A percentile compares a stretch with the other conserved stretches of the same genome.
Evolutionary conservation across 2,888 invertebrate genomes (phyloP).

Genomic region (Junonia oenone): DNA sequence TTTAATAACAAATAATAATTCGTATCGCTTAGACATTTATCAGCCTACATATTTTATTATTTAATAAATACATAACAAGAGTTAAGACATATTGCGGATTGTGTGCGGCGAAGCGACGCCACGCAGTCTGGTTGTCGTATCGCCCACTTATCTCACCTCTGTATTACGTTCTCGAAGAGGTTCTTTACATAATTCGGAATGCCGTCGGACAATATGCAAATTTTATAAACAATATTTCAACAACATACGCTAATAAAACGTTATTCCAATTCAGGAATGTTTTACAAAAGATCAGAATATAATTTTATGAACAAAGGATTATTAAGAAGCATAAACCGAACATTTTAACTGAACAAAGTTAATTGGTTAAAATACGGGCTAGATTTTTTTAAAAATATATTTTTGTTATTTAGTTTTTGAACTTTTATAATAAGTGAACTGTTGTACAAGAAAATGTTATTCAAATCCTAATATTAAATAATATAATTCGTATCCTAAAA

Average conservation of each 20-base stretch:
- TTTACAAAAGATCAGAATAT: background rate
- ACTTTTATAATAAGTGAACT: too few species aligned
- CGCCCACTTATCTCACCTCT: slow-evolving; percentile 37
- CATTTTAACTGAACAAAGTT: too few species aligned
- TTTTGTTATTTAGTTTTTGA: too few species aligned
- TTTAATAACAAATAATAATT: background rate
- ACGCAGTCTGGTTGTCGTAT: slow-evolving; percentile 48
- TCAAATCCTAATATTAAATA: too few species aligned
- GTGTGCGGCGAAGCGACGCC: slow-evolving; percentile 42
- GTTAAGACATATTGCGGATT: slow-evolving; percentile 28
- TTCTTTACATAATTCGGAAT: slow-evolving; percentile 15
- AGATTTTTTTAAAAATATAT: too few species aligned
- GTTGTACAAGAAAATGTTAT: too few species aligned
- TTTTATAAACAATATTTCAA: background rate
- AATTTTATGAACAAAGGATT: background rate
- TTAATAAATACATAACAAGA: background rate
- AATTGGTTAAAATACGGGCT: too few species aligned
- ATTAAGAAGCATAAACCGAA: too few species aligned
- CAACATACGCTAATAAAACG: background rate
- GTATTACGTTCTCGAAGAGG: slow-evolving; percentile 20
- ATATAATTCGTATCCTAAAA: too few species aligned
- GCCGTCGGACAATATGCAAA: slow-evolving; percentile 5
- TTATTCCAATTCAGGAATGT: background rate
- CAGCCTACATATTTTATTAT: background rate
- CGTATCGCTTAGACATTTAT: background rate